Percentiles rank a stretch among this genome's conserved stretches.
Evolutionary conservation across 1,140 invertebrate species (phyloP).

Genomic region (Sminthurinus signatus): DNA sequence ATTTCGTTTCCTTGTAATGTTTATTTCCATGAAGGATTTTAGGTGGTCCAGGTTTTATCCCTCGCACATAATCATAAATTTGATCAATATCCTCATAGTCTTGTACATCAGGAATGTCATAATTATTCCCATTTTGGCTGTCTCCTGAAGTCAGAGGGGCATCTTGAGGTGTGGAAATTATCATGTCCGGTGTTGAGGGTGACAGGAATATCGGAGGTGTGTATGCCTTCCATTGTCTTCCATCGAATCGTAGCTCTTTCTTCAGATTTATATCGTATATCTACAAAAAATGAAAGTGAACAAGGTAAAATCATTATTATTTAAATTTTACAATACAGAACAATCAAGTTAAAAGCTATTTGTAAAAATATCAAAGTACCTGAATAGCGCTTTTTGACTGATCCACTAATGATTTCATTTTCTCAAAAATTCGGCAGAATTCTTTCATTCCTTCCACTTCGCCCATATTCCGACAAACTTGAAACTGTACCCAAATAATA

Average conservation of each 20-base stretch:
- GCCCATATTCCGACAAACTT: conserved; percentile 73
- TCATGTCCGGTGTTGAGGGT: conserved; percentile 30
- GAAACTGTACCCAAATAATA: too few species aligned
- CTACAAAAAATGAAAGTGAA: too few species aligned
- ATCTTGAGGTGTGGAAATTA: conserved; percentile 2
- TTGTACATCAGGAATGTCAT: conserved; percentile 49
- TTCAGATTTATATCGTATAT: conserved; percentile 47
- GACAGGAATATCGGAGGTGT: conserved; percentile 36
- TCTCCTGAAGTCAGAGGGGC: background rate
- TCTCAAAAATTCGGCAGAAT: conserved; percentile 70
- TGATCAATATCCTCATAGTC: conserved; percentile 95
- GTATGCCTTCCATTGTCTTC: conserved; percentile 41
- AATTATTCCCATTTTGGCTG: conserved; percentile 7
- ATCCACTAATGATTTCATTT: conserved; percentile 65
- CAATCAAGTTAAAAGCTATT: background rate
- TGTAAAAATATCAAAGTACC: conserved; percentile 39
- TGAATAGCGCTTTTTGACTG: conserved; percentile 76
- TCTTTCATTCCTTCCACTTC: conserved; percentile 69
- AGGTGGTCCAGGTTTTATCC: conserved; percentile 82
- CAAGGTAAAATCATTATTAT: too few species aligned
- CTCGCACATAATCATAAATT: conserved; percentile 91
- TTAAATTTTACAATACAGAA: too few species aligned
- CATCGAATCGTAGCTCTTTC: conserved; percentile 43
- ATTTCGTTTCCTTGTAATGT: too few species aligned
- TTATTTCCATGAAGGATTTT: conserved; percentile 52